Evolutionary conservation across 2,113 vertebrate genomes (phyloP).

Genomic region (Notiomystis cincta): DNA sequence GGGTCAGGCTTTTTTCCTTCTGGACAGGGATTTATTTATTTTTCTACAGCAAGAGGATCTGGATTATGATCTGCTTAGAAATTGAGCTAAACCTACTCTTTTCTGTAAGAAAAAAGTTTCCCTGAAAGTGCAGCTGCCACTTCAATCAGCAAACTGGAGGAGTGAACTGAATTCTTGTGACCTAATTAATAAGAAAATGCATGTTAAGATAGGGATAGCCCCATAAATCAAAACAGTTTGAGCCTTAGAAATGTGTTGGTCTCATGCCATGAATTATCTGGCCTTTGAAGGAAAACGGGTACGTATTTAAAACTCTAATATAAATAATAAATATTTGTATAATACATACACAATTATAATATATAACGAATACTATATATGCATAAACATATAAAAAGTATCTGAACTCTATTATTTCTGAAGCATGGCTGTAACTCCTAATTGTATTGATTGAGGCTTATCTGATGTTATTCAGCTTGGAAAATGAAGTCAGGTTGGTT

Average conservation of each 20-base stretch:
- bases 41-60: neutral
- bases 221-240: neutral
- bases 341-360: neutral
- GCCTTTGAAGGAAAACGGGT: neutral
- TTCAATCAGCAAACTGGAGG: neutral
- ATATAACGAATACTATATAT: too few species aligned
- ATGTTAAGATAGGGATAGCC: neutral
- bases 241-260: neutral
- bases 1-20: neutral
- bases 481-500: neutral
- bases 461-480: neutral
- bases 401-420: neutral
- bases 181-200: neutral
- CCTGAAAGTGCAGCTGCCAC: neutral
- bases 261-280: neutral
- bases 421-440: rapidly evolving
- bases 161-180: neutral
- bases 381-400: neutral
- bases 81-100: neutral
- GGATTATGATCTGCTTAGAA: neutral
- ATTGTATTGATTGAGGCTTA: neutral
- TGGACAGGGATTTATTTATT: neutral
- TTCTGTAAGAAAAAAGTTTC: neutral
- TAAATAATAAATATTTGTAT: neutral
- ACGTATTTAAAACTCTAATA: neutral